A percentile compares a stretch with the other conserved stretches of the same genome.
Evolutionary conservation across 2,888 invertebrate genomes (phyloP).

Genomic region (Rhyacophila evoluta): DNA sequence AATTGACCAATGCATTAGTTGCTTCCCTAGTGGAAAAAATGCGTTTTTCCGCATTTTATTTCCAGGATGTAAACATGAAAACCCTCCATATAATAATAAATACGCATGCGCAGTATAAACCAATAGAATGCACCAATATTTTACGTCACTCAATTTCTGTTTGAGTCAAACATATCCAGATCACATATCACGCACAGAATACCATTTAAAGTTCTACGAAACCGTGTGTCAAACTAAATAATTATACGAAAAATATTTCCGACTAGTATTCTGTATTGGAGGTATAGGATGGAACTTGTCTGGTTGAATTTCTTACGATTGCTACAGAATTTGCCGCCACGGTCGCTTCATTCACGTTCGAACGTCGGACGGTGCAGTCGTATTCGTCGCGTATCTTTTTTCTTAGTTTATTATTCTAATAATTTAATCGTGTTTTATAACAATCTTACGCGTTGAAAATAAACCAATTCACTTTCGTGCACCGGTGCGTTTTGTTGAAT

Average conservation of each 20-base stretch:
- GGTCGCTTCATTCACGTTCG: conserved; percentile 37
- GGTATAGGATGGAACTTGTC: neutral
- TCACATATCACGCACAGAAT: neutral
- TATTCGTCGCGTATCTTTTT: neutral
- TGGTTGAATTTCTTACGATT: neutral
- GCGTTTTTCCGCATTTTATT: conserved; percentile 1
- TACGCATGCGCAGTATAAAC: neutral
- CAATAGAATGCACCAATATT: neutral
- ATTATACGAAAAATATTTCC: neutral
- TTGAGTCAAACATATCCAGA: neutral
- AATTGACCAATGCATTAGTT: neutral
- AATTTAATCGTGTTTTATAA: conserved; percentile 14
- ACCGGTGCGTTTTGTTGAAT: neutral
- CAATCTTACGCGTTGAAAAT: neutral
- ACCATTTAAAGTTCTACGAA: neutral
- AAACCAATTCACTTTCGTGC: neutral
- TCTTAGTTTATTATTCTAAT: neutral
- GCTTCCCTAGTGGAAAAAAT: neutral
- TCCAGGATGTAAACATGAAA: neutral
- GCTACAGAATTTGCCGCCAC: neutral
- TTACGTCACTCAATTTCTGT: neutral
- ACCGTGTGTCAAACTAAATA: neutral
- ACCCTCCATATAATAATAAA: neutral
- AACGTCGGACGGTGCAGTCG: conserved; percentile 31
- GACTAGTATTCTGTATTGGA: neutral